These are phyloP conservation scores for Leucoraja ocellata DNA, from an alignment of 2,797 vertebrate genomes.

Conservation along the genomic window DNA sequence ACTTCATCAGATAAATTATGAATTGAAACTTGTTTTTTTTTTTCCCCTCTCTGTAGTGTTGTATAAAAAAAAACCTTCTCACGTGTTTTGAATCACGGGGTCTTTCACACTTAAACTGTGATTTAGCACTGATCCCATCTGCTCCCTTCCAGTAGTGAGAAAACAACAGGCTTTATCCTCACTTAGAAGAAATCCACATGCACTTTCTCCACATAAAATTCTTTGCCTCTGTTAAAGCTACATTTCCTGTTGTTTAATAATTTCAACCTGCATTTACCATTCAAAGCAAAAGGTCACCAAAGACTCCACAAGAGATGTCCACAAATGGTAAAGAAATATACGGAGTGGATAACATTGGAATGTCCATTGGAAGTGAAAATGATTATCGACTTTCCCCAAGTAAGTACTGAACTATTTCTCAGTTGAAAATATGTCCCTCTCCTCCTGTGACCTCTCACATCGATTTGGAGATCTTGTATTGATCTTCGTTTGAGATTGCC, in stretches of 20 bases:
- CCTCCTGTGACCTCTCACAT: not conserved
- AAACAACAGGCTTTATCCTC: not conserved
- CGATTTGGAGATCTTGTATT: not conserved
- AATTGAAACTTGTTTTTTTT: not conserved
- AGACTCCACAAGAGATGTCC: not conserved
- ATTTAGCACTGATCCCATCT: not conserved
- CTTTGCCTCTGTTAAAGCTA: not conserved
- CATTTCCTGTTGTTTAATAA: not conserved
- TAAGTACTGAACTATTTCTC: not conserved
- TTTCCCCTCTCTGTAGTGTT: not conserved
- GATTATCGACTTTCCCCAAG: not conserved
- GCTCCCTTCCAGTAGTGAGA: not conserved
- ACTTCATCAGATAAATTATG: not conserved
- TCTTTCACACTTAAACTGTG: not conserved
- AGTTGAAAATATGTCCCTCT: not conserved
- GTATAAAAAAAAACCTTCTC: not conserved
- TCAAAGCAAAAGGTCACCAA: not conserved
- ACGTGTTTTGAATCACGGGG: not conserved
- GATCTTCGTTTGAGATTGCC: not conserved
- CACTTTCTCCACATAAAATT: not conserved
- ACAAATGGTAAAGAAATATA: not conserved
- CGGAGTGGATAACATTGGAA: not conserved
- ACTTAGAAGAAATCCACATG: not conserved
- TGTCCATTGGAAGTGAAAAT: not conserved
- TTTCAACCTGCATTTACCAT: not conserved